These are phyloP conservation scores for Unio delphinus DNA, from an alignment of 2,888 invertebrate genomes.

Conservation along the genomic window DNA sequence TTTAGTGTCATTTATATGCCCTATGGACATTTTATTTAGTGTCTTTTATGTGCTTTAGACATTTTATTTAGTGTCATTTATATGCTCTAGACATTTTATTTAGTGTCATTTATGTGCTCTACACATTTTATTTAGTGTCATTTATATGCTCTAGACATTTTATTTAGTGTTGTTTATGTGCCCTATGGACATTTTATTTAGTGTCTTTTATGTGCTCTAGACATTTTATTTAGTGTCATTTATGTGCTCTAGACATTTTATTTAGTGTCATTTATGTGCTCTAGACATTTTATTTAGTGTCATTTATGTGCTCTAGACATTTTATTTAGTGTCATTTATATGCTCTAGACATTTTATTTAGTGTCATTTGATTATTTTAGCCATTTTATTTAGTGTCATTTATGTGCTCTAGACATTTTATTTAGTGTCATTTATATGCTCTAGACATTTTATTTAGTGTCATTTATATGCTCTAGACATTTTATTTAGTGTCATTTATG, in stretches of 20 bases:
- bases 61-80: conserved; percentile 1
- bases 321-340: not conserved
- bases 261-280: not conserved
- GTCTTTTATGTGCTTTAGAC: not conserved
- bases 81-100: conserved; percentile 75
- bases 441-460: conserved; percentile 8
- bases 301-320: conserved; percentile 75
- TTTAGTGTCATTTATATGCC: not conserved
- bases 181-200: not conserved
- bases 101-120: not conserved
- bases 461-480: not conserved
- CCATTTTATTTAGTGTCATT: not conserved
- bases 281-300: not conserved
- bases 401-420: not conserved
- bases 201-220: not conserved
- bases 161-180: not conserved
- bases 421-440: not conserved
- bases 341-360: not conserved
- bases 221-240: conserved; percentile 9
- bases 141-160: not conserved
- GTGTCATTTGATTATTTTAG: not conserved
- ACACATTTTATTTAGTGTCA: not conserved
- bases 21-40: not conserved
- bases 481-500: not conserved
- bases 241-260: not conserved